A percentile compares a stretch with the other conserved stretches of the same genome.
Conservation (phyloP, 2,797 vertebrate genomes). For the Meda fulgida region DNA sequence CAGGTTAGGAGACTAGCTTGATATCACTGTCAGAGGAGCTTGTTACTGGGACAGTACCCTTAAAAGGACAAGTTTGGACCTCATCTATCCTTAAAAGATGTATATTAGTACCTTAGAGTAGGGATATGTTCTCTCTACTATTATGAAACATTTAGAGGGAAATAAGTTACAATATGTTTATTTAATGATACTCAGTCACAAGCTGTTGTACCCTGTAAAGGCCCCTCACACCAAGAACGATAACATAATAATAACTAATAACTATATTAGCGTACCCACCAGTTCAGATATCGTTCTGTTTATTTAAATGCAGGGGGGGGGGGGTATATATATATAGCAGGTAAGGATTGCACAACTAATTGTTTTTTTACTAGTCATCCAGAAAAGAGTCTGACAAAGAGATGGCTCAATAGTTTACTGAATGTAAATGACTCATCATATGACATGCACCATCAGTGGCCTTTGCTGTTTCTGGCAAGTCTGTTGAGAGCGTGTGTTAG, state of each 20-base stretch:
- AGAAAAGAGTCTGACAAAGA: slow-evolving; percentile 9
- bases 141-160: not conserved
- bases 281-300: too few relatives aligned
- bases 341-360: not conserved
- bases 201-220: too few relatives aligned
- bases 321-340: not conserved
- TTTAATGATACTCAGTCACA: not conserved
- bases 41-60: not conserved
- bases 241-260: too few relatives aligned
- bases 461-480: slow-evolving; percentile 29
- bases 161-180: not conserved
- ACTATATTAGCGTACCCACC: too few relatives aligned
- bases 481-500: slow-evolving; percentile 4
- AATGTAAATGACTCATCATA: slow-evolving; percentile 20
- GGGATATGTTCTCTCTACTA: not conserved
- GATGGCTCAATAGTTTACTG: slow-evolving; percentile 11
- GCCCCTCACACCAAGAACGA: too few relatives aligned
- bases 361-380: not conserved
- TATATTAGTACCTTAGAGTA: not conserved
- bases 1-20: too few relatives aligned
- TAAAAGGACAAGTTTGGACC: not conserved
- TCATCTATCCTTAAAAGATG: not conserved
- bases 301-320: too few relatives aligned
- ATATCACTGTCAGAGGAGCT: not conserved
- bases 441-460: slow-evolving; percentile 13